Base-by-base conservation (phyloP, 2,113 vertebrate species). In the Halcyon senegalensis region DNA sequence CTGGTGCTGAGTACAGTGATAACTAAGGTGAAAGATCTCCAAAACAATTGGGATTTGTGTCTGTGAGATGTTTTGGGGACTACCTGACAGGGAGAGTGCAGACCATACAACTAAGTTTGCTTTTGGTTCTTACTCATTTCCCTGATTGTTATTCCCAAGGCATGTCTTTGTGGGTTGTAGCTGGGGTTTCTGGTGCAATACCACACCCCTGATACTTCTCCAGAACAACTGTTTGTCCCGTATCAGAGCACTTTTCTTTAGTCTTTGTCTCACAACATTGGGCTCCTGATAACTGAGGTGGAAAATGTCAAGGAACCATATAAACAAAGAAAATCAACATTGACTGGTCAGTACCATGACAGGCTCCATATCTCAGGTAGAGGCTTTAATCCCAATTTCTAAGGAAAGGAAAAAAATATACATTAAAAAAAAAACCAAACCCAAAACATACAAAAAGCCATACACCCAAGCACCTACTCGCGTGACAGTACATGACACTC, bases 31-130 rank as follows among this genome's bases (percentile, higher is more conserved):
- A 69, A 37, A 13, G 2, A 10, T 21, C 53, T 39, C 30, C 4
- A 44, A 8, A 72, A 60, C 4, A 33, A 1, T 3, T 13, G 37
- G 7, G 25, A 28, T 25, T 59, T 64, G 15, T 84, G 37, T 48
- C 30, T 78, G 28, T 20, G 70, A 51, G 35, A 8, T 79, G 16
- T 68, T 78, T 76, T 17, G 35, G 20, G 35, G 11, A 11, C 11
- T 70, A 13, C 9, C 17, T 53, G 11, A 15, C 2, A 35, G 9
- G 14, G 43, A 72, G 5, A 68, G 13, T 15, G 80, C 46, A 13
- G 27, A 41, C 37, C 2, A 2, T 2, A 1, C 0, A 0, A 6
- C 44, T n/a, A 12, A 16, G 4, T 43, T 87, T 73, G 19, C 7
- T 67, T 86, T 81, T 33, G 17, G 16, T 60, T 87, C 58, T 69